Base-by-base conservation (phyloP, 2,888 invertebrate genomes). In the Chloroclystis v-ata region DNA sequence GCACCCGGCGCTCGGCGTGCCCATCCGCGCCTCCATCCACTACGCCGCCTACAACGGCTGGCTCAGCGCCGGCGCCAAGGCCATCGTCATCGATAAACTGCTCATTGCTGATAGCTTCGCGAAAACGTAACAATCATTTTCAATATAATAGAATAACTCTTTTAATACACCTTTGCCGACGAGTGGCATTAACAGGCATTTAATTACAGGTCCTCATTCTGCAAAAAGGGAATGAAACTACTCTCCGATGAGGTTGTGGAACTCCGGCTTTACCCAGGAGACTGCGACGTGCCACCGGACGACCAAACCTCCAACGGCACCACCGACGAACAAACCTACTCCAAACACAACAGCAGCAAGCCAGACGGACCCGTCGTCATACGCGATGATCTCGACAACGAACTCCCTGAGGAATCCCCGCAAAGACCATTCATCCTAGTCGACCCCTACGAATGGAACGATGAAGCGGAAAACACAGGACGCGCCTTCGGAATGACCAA, bases 21-120 rank as follows among this genome's bases (percentile, higher is more conserved):
- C 94, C 10, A 88, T 91, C 41, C 90, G 91, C 20, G 90, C 93
- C 0, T 91, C 94, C 67, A 89, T 97, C 12, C 91, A 93, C 59
- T 97, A 97, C 79, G 94, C 93, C 5, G 95, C 95, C 0, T 97
- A 97, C 83, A 93, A 93, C 57, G 97, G 97, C 9, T 97, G 97
- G 97, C 89, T 97, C 46, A 94, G 94, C 24, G 95, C 94, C 12
- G 96, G 96, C 1, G 88, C 95, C 45, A 91, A 92, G 28, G 90
- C 92, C 46, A 93, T 97, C 91, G 91, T 91, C 61, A 90, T 97
- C 50, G 94, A 96, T 78, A 95, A 95, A 75, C 90, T 97, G 13
- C 91, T 93, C 42, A 89, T 97, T 11, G 92, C 93, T 33, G 96
- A 96, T 71, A 95, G 95, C 72, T 95, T 94, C 68, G 95, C 96